Conservation (phyloP, 1,140 invertebrate genomes). For the Chionoecetes opilio region DNA sequence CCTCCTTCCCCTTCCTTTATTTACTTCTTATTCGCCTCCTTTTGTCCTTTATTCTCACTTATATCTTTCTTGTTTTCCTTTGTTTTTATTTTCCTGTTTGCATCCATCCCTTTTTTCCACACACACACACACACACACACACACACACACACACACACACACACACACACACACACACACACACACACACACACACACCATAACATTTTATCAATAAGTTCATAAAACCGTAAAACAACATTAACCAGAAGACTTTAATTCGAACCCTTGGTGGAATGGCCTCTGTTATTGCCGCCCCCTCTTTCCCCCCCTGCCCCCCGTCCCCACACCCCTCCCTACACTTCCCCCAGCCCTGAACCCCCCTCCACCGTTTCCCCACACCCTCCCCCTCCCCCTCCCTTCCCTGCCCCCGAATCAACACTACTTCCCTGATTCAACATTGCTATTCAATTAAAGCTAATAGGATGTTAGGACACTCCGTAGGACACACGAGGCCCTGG, state of each 20-base stretch:
- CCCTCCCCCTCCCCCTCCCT: too few relatives aligned
- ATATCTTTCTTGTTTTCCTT: neutral
- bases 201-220: constrained; percentile 47
- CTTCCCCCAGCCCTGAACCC: too few relatives aligned
- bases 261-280: neutral
- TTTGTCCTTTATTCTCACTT: neutral
- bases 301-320: neutral
- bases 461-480: constrained; percentile 63
- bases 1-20: neutral
- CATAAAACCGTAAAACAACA: neutral
- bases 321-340: neutral
- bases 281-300: neutral
- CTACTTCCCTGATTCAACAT: constrained; percentile 72
- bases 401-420: neutral
- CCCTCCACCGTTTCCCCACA: neutral
- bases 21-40: neutral
- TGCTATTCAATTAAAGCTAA: constrained; percentile 75
- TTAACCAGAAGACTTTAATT: neutral
- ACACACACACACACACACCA: constrained; percentile 56
- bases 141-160: too few relatives aligned
- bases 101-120: too few relatives aligned
- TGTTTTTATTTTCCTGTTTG: neutral
- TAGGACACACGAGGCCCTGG: constrained; percentile 35
- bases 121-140: too few relatives aligned
- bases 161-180: constrained; percentile 55